phyloP scores from a whole-genome alignment of 2,797 vertebrate genomes.

The Parauchenoglanis ngamensis region DNA sequence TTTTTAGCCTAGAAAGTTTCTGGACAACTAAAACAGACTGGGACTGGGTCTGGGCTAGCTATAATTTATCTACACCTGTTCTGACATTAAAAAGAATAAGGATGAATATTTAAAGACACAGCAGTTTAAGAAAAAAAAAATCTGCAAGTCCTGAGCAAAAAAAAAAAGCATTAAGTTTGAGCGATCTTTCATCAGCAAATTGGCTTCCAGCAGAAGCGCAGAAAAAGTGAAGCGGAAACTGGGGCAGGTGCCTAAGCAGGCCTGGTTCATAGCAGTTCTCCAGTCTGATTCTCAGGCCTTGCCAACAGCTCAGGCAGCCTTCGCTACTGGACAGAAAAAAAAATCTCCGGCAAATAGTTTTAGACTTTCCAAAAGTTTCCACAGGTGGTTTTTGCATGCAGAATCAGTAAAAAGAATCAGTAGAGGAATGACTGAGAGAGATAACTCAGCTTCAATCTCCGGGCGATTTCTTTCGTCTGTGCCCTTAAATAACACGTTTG shows the following conservation, averaged over 20 bases:
- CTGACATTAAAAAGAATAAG: background rate
- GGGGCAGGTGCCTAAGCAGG: constrained; percentile 49
- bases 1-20: background rate
- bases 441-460: constrained; percentile 50
- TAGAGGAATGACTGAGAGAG: constrained; percentile 34
- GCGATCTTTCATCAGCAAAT: constrained; percentile 23
- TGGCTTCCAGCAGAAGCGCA: constrained; percentile 24
- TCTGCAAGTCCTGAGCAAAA: background rate
- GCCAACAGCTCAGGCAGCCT: constrained; percentile 37
- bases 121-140: background rate
- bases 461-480: constrained; percentile 52
- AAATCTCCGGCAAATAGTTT: constrained; percentile 43
- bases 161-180: constrained; percentile 1
- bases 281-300: constrained; percentile 34
- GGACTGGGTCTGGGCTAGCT: background rate
- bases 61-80: constrained; percentile 28
- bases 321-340: constrained; percentile 36
- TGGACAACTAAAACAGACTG: background rate
- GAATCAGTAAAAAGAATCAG: constrained; percentile 41
- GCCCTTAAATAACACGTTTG: constrained; percentile 62
- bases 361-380: constrained; percentile 50
- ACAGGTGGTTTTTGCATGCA: constrained; percentile 42
- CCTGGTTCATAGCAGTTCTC: constrained; percentile 31
- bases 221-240: constrained; percentile 24
- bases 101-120: background rate